Evolutionary conservation across 1,140 invertebrate genomes (phyloP).

Genomic region (Maconellicoccus hirsutus): DNA sequence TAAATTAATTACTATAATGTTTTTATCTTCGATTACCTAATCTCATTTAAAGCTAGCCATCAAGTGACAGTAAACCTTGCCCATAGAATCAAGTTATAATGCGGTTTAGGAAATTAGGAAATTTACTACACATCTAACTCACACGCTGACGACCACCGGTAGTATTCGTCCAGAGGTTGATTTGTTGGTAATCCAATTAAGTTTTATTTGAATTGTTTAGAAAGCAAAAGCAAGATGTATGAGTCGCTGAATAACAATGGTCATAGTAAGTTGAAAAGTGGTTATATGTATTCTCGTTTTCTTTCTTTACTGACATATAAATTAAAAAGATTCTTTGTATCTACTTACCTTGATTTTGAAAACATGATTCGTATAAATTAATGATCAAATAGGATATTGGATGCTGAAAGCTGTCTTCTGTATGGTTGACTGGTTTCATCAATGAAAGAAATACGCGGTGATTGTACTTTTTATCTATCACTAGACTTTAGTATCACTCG

Average conservation of each 20-base stretch:
- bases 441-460: too few relatives aligned
- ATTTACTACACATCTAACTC: background rate
- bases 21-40: conserved; percentile 9
- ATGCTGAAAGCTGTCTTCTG: too few relatives aligned
- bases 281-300: background rate
- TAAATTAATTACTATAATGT: conserved; percentile 1
- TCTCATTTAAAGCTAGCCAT: background rate
- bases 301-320: background rate
- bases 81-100: background rate
- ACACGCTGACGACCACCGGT: background rate
- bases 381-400: too few relatives aligned
- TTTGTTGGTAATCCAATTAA: background rate
- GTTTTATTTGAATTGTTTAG: background rate
- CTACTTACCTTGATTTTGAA: background rate
- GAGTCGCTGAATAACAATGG: background rate
- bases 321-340: too few relatives aligned
- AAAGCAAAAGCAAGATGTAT: background rate
- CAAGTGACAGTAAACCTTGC: conserved; percentile 3
- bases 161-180: background rate
- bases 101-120: background rate
- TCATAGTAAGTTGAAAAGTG: background rate
- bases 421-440: too few relatives aligned
- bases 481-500: too few relatives aligned
- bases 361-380: too few relatives aligned
- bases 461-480: too few relatives aligned